Evolutionary conservation across 1,140 invertebrate species (phyloP).

Genomic region (Zaprionus gabonicus): DNA sequence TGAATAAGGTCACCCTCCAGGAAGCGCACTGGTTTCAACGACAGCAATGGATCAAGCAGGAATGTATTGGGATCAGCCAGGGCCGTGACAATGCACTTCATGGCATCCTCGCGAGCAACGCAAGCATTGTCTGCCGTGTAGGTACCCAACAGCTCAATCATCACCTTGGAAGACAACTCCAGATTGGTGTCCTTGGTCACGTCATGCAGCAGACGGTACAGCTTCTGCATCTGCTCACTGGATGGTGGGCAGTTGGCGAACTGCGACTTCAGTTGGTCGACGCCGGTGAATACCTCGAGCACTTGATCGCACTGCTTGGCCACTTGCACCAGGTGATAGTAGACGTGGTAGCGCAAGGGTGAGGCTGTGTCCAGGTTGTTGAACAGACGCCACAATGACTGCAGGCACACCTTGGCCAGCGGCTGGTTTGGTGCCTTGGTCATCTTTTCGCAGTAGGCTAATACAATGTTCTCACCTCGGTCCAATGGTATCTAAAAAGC

Average conservation of each 20-base stretch:
- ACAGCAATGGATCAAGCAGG: slow-evolving; percentile 95
- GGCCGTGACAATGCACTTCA: slow-evolving; percentile 97
- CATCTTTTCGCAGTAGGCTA: slow-evolving; percentile 96
- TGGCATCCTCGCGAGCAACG: slow-evolving; percentile 97
- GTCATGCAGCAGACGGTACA: slow-evolving; percentile 95
- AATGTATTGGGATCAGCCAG: slow-evolving; percentile 97
- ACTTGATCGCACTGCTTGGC: slow-evolving; percentile 94
- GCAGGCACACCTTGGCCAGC: slow-evolving; percentile 91
- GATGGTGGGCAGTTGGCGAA: slow-evolving; percentile 93
- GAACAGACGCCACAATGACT: slow-evolving; percentile 95
- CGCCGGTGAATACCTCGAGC: slow-evolving; percentile 91
- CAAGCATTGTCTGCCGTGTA: slow-evolving; percentile 98
- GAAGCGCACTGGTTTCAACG: slow-evolving; percentile 97
- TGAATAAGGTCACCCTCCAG: slow-evolving; percentile 98
- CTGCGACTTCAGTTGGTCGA: slow-evolving; percentile 93
- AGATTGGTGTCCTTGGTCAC: slow-evolving; percentile 90
- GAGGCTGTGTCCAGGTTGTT: slow-evolving; percentile 94
- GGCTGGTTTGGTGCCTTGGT: slow-evolving; percentile 95
- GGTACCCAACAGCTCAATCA: slow-evolving; percentile 97
- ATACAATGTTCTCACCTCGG: slow-evolving; percentile 93
- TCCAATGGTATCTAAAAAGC: slow-evolving; percentile 90
- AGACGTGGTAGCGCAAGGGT: slow-evolving; percentile 95
- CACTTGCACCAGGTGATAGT: slow-evolving; percentile 95
- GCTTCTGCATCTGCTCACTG: slow-evolving; percentile 96
- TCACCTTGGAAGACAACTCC: slow-evolving; percentile 96